Conservation (phyloP, 2,888 invertebrate species). For the Tetheella fluctuosa region DNA sequence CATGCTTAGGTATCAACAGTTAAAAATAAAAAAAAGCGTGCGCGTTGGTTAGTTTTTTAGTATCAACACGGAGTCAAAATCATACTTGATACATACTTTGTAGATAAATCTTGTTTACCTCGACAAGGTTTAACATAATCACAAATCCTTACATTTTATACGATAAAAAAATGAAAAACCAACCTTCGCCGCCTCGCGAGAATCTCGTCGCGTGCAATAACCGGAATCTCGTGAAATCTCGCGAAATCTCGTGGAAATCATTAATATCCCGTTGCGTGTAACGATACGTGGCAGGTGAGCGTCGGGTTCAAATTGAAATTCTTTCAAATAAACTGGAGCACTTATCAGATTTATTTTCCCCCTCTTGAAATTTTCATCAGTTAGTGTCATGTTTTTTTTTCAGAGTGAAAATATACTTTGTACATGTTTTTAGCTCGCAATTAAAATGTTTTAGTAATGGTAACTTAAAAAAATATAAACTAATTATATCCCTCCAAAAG, state of each 20-base stretch:
- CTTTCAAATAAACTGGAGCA: constrained; percentile 66
- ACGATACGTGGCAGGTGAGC: constrained; percentile 65
- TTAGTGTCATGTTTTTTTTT: constrained; percentile 18
- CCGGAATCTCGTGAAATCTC: neutral
- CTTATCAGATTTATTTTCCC: constrained; percentile 69
- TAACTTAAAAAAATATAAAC: neutral
- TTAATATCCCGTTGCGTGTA: constrained; percentile 66
- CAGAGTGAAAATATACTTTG: neutral
- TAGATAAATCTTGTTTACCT: neutral
- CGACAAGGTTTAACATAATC: neutral
- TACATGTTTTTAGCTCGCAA: neutral
- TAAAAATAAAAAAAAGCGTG: too few relatives aligned
- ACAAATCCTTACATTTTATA: neutral
- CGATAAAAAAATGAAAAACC: neutral
- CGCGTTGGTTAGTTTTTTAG: too few relatives aligned
- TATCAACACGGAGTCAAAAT: neutral
- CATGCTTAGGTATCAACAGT: too few relatives aligned
- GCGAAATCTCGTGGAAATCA: constrained; percentile 48
- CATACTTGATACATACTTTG: neutral
- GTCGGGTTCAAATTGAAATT: constrained; percentile 68
- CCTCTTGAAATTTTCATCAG: constrained; percentile 18
- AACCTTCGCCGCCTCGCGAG: neutral
- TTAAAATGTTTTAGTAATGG: too few relatives aligned
- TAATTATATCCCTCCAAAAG: neutral
- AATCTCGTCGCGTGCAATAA: neutral